A percentile compares a stretch with the other conserved stretches of the same genome.
phyloP scores from a whole-genome alignment of 2,888 invertebrate genomes.

The Sinohyriopsis cumingii region DNA sequence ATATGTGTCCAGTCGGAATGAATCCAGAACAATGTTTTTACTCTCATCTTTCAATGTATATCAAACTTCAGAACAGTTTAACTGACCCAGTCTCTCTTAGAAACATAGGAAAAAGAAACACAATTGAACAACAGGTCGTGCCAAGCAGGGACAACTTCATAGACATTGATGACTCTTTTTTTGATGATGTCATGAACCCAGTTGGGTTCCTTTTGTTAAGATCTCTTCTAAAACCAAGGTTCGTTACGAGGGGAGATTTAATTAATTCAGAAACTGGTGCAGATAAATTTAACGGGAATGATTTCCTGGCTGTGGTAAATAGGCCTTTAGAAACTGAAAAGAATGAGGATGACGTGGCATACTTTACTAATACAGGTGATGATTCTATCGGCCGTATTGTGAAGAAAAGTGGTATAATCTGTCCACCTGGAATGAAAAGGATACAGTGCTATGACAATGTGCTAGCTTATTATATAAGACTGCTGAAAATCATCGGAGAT shows the following conservation, averaged over 20 bases:
- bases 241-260: no score
- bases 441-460: constrained; percentile 30
- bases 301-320: no score
- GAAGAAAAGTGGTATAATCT: constrained; percentile 22
- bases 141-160: not conserved
- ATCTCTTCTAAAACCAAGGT: no score
- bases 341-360: no score
- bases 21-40: constrained; percentile 28
- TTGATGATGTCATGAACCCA: no score
- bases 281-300: no score
- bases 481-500: constrained; percentile 19
- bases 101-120: constrained; percentile 29
- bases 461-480: constrained; percentile 25
- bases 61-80: constrained; percentile 29
- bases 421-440: constrained; percentile 22
- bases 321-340: no score
- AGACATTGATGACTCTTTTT: not conserved
- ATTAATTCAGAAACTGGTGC: no score
- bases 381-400: no score
- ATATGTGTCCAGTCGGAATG: constrained; percentile 26
- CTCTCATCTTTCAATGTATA: constrained; percentile 30
- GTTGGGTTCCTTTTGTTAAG: no score
- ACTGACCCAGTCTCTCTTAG: constrained; percentile 23
- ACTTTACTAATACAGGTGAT: no score
- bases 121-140: not conserved